These are phyloP conservation scores for Caenorhabditis panamensis DNA, from an alignment of 2,888 invertebrate genomes.

Conservation along the genomic window DNA sequence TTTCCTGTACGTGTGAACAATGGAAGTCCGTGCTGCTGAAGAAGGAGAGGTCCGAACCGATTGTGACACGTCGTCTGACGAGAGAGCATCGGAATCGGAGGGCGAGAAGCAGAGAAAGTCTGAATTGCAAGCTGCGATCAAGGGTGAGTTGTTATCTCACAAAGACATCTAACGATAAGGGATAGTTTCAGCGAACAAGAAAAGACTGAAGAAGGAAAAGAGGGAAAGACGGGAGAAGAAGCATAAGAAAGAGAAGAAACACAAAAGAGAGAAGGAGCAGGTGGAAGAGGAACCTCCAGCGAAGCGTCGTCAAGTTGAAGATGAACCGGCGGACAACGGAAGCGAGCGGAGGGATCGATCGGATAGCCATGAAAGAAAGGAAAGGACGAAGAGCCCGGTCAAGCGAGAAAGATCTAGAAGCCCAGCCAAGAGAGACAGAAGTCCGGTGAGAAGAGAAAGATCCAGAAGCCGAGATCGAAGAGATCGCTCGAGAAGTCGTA, in stretches of 20 bases:
- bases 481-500: constrained; percentile 23
- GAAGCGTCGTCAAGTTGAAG: constrained; percentile 10
- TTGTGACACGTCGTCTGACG: constrained; percentile 41
- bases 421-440: constrained; percentile 1
- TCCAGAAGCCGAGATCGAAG: constrained; percentile 35
- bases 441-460: constrained; percentile 25
- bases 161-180: too few relatives aligned
- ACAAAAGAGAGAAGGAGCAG: constrained; percentile 46
- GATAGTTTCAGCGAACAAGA: too few relatives aligned
- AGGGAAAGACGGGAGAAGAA: constrained; percentile 50
- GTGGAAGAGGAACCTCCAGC: constrained; percentile 41
- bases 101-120: constrained; percentile 1
- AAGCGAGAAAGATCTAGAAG: neutral
- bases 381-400: neutral
- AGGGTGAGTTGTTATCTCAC: too few relatives aligned
- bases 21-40: constrained; percentile 20
- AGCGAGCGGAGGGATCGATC: neutral
- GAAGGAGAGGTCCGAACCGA: constrained; percentile 50
- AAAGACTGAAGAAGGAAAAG: constrained; percentile 5
- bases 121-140: too few relatives aligned
- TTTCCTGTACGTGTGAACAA: neutral
- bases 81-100: constrained; percentile 28
- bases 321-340: constrained; percentile 10
- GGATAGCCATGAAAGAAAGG: neutral
- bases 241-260: constrained; percentile 66